Percentiles rank a stretch among this genome's conserved stretches.
These are phyloP conservation scores for Odontesthes bonariensis DNA, from an alignment of 2,113 vertebrate genomes.

Conservation along the genomic window DNA sequence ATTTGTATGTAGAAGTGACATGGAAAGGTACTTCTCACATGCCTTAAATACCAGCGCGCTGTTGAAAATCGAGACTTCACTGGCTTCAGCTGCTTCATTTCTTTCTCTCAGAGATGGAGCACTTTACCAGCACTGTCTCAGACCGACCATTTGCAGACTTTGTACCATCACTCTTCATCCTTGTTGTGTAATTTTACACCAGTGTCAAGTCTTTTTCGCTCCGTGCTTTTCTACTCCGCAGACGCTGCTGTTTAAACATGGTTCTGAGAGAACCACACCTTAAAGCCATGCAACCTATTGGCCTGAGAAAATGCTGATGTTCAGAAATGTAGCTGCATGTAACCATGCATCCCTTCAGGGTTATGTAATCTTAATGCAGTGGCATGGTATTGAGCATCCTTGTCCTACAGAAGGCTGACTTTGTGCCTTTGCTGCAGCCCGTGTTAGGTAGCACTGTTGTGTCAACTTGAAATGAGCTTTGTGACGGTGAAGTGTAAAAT, in stretches of 20 bases:
- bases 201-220: background rate
- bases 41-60: background rate
- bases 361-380: conserved; percentile 57
- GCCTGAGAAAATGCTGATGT: conserved; percentile 57
- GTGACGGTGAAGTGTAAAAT: conserved; percentile 58
- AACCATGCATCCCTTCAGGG: background rate
- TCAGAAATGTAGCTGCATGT: conserved; percentile 9
- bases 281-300: conserved; percentile 1
- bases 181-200: background rate
- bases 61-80: background rate
- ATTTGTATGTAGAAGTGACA: background rate
- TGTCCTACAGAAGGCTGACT: conserved; percentile 23
- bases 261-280: conserved; percentile 23
- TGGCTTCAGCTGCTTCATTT: conserved; percentile 13
- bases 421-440: conserved; percentile 28
- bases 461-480: conserved; percentile 28
- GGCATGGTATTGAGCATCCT: conserved; percentile 33
- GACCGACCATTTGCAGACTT: background rate
- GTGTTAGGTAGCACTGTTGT: conserved; percentile 30
- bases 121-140: conserved; percentile 25
- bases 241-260: conserved; percentile 13
- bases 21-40: background rate
- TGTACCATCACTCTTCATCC: background rate
- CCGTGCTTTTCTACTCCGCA: background rate
- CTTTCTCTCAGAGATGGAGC: conserved; percentile 3